Evolutionary conservation across 2,888 invertebrate species (phyloP).

Genomic region (Sipunculus nudus): DNA sequence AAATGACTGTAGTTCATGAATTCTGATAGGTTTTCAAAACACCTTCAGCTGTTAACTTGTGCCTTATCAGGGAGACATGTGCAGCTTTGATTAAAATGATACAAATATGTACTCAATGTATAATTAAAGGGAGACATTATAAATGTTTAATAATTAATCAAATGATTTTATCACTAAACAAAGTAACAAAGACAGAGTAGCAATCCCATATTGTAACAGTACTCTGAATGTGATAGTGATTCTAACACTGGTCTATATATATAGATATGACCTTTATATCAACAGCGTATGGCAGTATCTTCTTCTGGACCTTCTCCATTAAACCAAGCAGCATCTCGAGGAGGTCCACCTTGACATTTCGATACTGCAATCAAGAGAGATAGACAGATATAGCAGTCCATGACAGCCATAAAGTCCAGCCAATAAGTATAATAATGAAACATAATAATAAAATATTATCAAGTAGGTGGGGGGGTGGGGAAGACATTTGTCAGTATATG

Average conservation of each 20-base stretch:
- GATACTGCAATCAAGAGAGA: conserved; percentile 45
- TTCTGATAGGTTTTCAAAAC: too few species aligned
- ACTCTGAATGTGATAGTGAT: not conserved
- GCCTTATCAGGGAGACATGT: too few species aligned
- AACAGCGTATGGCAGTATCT: conserved; percentile 55
- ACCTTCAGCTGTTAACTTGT: too few species aligned
- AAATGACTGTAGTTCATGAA: too few species aligned
- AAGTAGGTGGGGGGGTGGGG: too few species aligned
- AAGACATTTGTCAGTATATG: too few species aligned
- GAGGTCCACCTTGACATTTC: conserved; percentile 49
- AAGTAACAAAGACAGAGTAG: not conserved
- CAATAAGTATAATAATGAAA: not conserved
- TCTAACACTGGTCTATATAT: too few species aligned
- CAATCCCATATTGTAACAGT: not conserved
- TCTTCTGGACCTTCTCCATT: conserved; percentile 50
- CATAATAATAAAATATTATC: too few species aligned
- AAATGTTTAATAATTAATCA: not conserved
- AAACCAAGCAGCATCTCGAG: conserved; percentile 55
- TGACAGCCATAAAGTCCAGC: not conserved
- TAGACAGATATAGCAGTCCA: not conserved
- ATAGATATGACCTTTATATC: conserved; percentile 57
- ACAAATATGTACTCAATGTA: too few species aligned
- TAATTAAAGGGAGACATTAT: not conserved
- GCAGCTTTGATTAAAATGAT: too few species aligned
- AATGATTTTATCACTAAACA: not conserved